Conservation (phyloP, 2,797 vertebrate species). For the Gephyroberyx darwinii region DNA sequence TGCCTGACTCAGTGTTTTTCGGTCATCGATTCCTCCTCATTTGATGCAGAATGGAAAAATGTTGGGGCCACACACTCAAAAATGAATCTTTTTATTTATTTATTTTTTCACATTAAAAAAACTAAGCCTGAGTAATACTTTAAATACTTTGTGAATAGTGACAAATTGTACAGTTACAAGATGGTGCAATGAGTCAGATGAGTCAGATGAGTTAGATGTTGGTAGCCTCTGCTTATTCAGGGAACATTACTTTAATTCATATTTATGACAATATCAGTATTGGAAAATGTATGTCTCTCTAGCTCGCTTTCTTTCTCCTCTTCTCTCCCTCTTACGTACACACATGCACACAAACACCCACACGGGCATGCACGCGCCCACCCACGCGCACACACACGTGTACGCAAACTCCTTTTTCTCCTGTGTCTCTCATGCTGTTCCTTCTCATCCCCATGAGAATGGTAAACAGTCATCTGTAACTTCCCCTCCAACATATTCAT, state of each 20-base stretch:
- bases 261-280: not conserved
- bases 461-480: slow-evolving; percentile 82
- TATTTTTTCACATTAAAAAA: slow-evolving; percentile 5
- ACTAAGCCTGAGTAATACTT: not conserved
- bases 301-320: not conserved
- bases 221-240: not conserved
- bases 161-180: not conserved
- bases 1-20: slow-evolving; percentile 56
- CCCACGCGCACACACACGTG: slow-evolving; percentile 13
- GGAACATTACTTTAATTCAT: slow-evolving; percentile 4
- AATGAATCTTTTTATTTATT: not conserved
- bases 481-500: slow-evolving; percentile 81
- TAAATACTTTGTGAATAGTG: not conserved
- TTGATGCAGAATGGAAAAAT: slow-evolving; percentile 47
- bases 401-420: slow-evolving; percentile 35
- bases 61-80: slow-evolving; percentile 17
- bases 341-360: not conserved
- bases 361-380: not conserved
- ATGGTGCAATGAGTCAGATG: slow-evolving; percentile 8
- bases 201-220: not conserved
- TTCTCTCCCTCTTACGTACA: not conserved
- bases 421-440: slow-evolving; percentile 50
- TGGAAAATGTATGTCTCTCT: not conserved
- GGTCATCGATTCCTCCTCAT: slow-evolving; percentile 53
- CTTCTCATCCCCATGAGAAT: slow-evolving; percentile 71